Conservation (phyloP, 2,797 vertebrate genomes). For the Parauchenoglanis punctatus region DNA sequence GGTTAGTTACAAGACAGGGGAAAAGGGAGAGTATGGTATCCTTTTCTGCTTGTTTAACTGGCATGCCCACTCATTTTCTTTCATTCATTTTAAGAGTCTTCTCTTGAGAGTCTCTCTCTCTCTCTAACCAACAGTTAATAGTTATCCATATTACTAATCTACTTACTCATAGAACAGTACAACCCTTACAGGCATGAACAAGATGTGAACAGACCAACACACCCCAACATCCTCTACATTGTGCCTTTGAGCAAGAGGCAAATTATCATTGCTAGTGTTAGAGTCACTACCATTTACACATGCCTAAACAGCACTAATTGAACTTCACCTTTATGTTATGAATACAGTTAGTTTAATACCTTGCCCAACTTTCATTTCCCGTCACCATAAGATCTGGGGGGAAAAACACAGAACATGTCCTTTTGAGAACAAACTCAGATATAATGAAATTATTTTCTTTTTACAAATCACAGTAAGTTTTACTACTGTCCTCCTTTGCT, state of each 20-base stretch:
- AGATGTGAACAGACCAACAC: conserved; percentile 8
- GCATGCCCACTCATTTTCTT: conserved; percentile 20
- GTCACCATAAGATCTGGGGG: not conserved
- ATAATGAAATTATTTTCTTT: not conserved
- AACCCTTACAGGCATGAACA: conserved; percentile 28
- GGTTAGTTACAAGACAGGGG: conserved; percentile 72
- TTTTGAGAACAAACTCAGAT: not conserved
- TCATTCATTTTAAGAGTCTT: conserved; percentile 46
- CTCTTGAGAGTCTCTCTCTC: conserved; percentile 31
- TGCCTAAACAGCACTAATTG: conserved; percentile 20
- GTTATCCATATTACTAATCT: conserved; percentile 21
- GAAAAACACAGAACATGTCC: not conserved
- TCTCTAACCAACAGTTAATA: not conserved
- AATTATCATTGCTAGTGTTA: conserved; percentile 1
- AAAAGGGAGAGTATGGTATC: conserved; percentile 52
- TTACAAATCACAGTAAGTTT: not conserved
- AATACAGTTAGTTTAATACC: conserved; percentile 11
- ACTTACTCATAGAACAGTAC: conserved; percentile 10
- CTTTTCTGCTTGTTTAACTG: conserved; percentile 35
- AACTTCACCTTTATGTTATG: not conserved
- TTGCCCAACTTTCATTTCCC: not conserved
- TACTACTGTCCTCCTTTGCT: not conserved
- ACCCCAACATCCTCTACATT: not conserved
- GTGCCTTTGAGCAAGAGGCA: conserved; percentile 23
- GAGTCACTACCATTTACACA: not conserved